Conservation (phyloP, 2,797 vertebrate genomes). For the Coregonus sp. region DNA sequence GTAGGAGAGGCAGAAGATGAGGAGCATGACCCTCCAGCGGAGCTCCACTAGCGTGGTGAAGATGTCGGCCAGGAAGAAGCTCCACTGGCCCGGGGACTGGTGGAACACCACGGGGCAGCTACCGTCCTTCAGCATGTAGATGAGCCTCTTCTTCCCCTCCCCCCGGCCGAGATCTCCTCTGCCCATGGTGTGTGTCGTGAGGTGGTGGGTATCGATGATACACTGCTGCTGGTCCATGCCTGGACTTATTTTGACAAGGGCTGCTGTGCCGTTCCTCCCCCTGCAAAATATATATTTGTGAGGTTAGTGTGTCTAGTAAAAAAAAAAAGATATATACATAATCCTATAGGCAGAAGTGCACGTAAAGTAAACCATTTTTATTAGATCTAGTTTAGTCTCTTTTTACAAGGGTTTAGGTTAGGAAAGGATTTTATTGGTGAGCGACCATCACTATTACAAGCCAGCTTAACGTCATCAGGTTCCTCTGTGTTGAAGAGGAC, state of each 20-base stretch:
- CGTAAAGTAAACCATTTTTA: too few relatives aligned
- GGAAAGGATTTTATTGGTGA: background rate
- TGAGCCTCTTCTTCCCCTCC: slow-evolving; percentile 39
- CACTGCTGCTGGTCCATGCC: slow-evolving; percentile 35
- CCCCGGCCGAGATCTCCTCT: slow-evolving; percentile 4
- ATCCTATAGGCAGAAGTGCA: too few relatives aligned
- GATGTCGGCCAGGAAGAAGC: slow-evolving; percentile 87
- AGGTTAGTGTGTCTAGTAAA: background rate
- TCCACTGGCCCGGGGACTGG: slow-evolving; percentile 84
- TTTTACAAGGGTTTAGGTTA: background rate
- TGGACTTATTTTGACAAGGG: slow-evolving; percentile 47
- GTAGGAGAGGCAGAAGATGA: slow-evolving; percentile 89
- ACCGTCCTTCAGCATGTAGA: slow-evolving; percentile 87
- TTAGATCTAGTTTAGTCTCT: background rate
- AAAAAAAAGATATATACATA: too few relatives aligned
- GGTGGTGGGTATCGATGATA: slow-evolving; percentile 50
- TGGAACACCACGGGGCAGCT: slow-evolving; percentile 87
- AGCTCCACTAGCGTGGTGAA: slow-evolving; percentile 96
- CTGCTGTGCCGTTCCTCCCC: slow-evolving; percentile 2
- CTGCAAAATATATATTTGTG: slow-evolving; percentile 32
- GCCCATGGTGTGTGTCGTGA: slow-evolving; percentile 54
- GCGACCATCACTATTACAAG: slow-evolving; percentile 40
- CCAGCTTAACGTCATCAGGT: slow-evolving; percentile 43
- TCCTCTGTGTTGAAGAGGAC: slow-evolving; percentile 21
- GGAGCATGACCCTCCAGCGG: slow-evolving; percentile 93